A percentile compares a stretch with the other conserved stretches of the same genome.
phyloP scores from a whole-genome alignment of 2,888 invertebrate species.

The Lottia scabra region DNA sequence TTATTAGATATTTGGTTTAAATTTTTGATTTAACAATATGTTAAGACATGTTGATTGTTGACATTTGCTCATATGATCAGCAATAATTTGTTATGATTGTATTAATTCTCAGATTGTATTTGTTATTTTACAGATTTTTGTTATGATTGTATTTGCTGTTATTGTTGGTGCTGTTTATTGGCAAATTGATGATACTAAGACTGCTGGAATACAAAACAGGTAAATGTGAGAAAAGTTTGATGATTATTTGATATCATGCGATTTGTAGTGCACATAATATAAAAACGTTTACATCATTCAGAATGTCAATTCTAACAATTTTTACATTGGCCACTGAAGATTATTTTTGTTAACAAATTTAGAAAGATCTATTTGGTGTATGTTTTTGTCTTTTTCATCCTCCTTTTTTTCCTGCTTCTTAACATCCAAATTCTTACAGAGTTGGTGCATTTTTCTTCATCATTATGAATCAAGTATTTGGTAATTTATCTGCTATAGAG shows the following conservation, averaged over 20 bases:
- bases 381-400: background rate
- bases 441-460: slow-evolving; percentile 69
- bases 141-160: slow-evolving; percentile 62
- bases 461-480: slow-evolving; percentile 68
- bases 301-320: no score
- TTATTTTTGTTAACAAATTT: background rate
- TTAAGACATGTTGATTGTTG: no score
- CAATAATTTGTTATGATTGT: no score
- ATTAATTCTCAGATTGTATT: background rate
- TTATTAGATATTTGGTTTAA: no score
- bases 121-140: slow-evolving; percentile 50
- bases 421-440: slow-evolving; percentile 42
- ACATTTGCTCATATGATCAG: background rate
- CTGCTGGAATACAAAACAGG: slow-evolving; percentile 68
- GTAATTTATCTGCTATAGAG: slow-evolving; percentile 67
- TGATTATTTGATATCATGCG: no score
- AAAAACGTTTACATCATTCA: no score
- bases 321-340: background rate
- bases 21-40: no score
- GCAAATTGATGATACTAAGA: slow-evolving; percentile 52
- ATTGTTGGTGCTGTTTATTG: slow-evolving; percentile 68
- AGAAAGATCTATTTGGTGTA: no score
- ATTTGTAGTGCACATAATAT: no score
- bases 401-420: background rate
- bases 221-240: slow-evolving; percentile 23